Evolutionary conservation across 35 echinoderm and acorn worm genomes (phyloP), one percentile per base, ranked within the genome.

Genomic region (Ptychodera flava): DNA sequence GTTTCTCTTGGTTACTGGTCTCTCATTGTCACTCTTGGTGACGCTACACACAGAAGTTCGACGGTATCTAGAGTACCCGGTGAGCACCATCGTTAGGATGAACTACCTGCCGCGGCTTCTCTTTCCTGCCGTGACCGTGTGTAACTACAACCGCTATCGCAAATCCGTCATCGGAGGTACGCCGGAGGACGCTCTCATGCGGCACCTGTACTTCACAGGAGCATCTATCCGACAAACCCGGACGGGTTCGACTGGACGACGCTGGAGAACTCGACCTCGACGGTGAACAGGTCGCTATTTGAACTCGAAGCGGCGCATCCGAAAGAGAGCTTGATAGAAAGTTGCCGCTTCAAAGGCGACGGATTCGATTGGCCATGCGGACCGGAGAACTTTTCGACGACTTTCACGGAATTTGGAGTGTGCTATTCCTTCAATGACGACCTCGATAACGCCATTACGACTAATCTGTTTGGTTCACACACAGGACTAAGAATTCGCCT

Each of bases 371-470:
- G 45, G 28, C 79, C 36, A 6, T 94, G 92, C 64, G 79, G 31
- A 33, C 76, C 79, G 28, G 85, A 94, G 6, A 94, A 94, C 77
- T 94, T 94, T 38, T 90, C 92, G 0, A 78, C 90, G 27, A 81
- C 81, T 16, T 37, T 94, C 31, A 94, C 92, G 16, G 85, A 94
- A 36, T 90, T 91, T 76, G 88, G 92, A 0, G 78, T 94, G 16
- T 94, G 92, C 45, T 94, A 91, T 75, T 88, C 92, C 16, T 94
- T 94, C 45, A 94, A 94, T 22, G 22, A 64, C 22, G 76, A 88
- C 37, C 28, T 29, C 15, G 29, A 77, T 15, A 34, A 84, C 0
- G 36, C 35, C 1, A 36, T 90, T 28, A 36, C 6, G 0, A 88
- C 87, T 28, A 79, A 82, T 28, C 79, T 87, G 30, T 90, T 85